Percentiles rank a stretch among this genome's conserved stretches.
Evolutionary conservation across 2,888 invertebrate species (phyloP).

Genomic region (Mesochorus sp.): DNA sequence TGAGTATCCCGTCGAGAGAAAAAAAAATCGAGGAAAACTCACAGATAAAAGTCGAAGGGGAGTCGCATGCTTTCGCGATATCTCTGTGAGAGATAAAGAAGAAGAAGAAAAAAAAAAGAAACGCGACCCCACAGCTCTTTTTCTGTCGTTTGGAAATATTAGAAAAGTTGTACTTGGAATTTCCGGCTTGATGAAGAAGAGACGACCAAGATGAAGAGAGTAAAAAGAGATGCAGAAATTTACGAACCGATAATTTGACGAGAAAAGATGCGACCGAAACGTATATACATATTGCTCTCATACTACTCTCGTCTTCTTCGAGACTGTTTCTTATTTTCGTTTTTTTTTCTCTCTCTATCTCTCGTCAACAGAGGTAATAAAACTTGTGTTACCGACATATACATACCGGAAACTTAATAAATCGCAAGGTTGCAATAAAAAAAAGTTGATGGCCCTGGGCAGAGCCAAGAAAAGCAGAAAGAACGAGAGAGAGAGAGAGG

Average conservation of each 20-base stretch:
- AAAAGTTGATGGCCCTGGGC: conserved; percentile 60
- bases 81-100: not conserved
- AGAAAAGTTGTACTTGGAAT: conserved; percentile 67
- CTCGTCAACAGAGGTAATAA: conserved; percentile 57
- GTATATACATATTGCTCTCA: conserved; percentile 21
- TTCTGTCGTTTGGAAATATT: conserved; percentile 68
- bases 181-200: conserved; percentile 43
- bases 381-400: conserved; percentile 52
- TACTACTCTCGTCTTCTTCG: conserved; percentile 10
- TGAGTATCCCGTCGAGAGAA: conserved; percentile 19
- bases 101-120: conserved; percentile 20
- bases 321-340: conserved; percentile 1
- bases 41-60: conserved; percentile 10
- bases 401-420: conserved; percentile 64
- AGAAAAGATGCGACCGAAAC: conserved; percentile 44
- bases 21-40: conserved; percentile 11
- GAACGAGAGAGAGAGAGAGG: not conserved
- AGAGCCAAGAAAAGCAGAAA: not conserved
- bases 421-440: conserved; percentile 61
- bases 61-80: not conserved
- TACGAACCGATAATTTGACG: conserved; percentile 64
- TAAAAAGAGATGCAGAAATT: conserved; percentile 25
- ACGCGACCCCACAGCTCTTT: not conserved
- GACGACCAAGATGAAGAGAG: not conserved
- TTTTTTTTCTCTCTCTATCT: conserved; percentile 23